phyloP scores from a whole-genome alignment of 2,888 invertebrate genomes.

The Drosophila pseudotakahashii region DNA sequence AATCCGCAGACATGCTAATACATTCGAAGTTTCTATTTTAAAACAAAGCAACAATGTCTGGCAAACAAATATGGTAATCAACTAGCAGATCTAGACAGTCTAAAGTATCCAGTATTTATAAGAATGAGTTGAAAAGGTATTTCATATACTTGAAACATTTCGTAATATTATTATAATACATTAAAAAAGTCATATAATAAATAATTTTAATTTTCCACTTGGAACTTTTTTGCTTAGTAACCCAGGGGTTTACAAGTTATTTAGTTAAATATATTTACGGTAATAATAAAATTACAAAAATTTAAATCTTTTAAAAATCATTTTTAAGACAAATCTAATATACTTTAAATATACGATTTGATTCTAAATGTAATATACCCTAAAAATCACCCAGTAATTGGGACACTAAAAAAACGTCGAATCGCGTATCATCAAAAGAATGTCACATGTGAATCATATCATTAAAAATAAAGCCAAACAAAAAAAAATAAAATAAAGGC shows the following conservation, averaged over 20 bases:
- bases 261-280: no score
- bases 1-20: constrained; percentile 64
- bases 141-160: no score
- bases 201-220: no score
- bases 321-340: no score
- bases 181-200: neutral
- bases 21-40: constrained; percentile 63
- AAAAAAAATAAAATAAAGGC: constrained; percentile 38
- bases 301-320: no score
- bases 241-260: no score
- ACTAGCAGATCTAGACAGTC: neutral
- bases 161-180: no score
- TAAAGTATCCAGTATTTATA: neutral
- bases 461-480: constrained; percentile 67
- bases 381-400: neutral
- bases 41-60: constrained; percentile 55
- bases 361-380: neutral
- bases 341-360: no score
- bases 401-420: constrained; percentile 21
- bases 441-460: constrained; percentile 77
- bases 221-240: no score
- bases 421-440: constrained; percentile 46
- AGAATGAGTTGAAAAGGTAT: no score
- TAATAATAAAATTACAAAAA: no score
- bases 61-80: constrained; percentile 37